Percentiles rank a stretch among this genome's conserved stretches.
phyloP scores from a whole-genome alignment of 2,888 invertebrate genomes.

The Nymphalis polychloros region DNA sequence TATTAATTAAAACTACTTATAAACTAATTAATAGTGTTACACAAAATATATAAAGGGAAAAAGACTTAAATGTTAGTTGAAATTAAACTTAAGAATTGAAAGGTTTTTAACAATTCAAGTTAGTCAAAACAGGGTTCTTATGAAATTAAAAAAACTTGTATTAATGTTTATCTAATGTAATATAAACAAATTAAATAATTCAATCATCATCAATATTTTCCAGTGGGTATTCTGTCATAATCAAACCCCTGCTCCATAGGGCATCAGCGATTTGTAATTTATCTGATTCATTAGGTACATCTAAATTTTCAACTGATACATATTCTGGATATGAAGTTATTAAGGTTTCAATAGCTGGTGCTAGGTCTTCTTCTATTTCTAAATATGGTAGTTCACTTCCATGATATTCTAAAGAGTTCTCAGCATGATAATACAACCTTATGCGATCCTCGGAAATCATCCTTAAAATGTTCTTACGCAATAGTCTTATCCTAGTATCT shows the following conservation, averaged over 20 bases:
- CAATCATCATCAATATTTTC: slow-evolving; percentile 71
- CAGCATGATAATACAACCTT: slow-evolving; percentile 89
- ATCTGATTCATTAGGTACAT: slow-evolving; percentile 82
- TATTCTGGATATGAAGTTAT: slow-evolving; percentile 90
- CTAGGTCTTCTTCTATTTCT: slow-evolving; percentile 86
- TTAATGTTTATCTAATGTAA: background rate
- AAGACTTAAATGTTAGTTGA: too few species aligned
- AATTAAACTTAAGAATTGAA: too few species aligned
- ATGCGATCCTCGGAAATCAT: slow-evolving; percentile 85
- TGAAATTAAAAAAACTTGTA: background rate
- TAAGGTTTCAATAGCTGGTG: slow-evolving; percentile 86
- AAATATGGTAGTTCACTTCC: slow-evolving; percentile 86
- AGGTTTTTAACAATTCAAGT: background rate
- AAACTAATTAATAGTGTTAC: background rate
- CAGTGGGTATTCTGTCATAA: slow-evolving; percentile 86
- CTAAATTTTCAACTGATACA: slow-evolving; percentile 86
- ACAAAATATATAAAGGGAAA: too few species aligned
- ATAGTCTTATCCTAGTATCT: slow-evolving; percentile 83
- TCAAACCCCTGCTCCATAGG: slow-evolving; percentile 91
- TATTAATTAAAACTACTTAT: background rate
- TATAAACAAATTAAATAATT: slow-evolving; percentile 32
- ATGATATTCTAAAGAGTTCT: slow-evolving; percentile 93
- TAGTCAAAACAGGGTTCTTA: background rate
- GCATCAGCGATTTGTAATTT: slow-evolving; percentile 85
- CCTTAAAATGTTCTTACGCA: slow-evolving; percentile 79